A percentile compares a stretch with the other conserved stretches of the same genome.
Conservation (phyloP, 2,888 invertebrate genomes). For the Drosophila ezoana region DNA sequence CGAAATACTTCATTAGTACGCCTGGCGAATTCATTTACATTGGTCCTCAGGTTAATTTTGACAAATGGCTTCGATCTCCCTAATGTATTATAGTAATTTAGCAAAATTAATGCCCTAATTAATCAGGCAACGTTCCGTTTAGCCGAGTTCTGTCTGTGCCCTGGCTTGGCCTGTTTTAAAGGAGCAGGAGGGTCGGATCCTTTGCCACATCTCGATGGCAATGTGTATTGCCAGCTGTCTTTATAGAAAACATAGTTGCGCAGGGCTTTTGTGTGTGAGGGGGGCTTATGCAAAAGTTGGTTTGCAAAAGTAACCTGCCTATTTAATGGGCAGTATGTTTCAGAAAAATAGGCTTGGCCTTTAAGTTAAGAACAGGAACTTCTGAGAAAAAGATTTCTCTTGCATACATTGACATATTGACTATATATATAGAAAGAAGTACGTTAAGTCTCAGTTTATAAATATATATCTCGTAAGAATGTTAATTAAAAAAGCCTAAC, state of each 20-base stretch:
- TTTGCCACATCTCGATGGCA: constrained; percentile 8
- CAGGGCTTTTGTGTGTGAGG: constrained; percentile 29
- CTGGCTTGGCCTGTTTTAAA: constrained; percentile 26
- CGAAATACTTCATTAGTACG: constrained; percentile 52
- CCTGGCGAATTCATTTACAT: constrained; percentile 72
- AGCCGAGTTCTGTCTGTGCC: constrained; percentile 4
- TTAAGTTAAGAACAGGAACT: background rate
- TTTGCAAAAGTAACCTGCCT: background rate
- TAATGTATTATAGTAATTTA: constrained; percentile 84
- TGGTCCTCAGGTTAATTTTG: constrained; percentile 83
- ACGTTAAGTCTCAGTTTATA: background rate
- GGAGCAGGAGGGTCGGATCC: constrained; percentile 33
- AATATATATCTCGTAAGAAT: background rate
- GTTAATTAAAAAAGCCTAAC: too few species aligned
- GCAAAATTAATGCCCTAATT: constrained; percentile 84
- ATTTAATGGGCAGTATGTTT: constrained; percentile 17
- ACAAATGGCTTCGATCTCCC: constrained; percentile 84
- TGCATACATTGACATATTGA: background rate
- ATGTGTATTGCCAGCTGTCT: constrained; percentile 57
- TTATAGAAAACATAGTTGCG: constrained; percentile 60
- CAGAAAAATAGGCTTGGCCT: constrained; percentile 1
- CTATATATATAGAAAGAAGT: background rate
- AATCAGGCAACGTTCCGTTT: constrained; percentile 74
- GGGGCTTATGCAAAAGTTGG: background rate
- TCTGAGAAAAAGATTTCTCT: constrained; percentile 7